phyloP scores from a whole-genome alignment of 2,888 invertebrate genomes.

The Lasioglossum lativentre region DNA sequence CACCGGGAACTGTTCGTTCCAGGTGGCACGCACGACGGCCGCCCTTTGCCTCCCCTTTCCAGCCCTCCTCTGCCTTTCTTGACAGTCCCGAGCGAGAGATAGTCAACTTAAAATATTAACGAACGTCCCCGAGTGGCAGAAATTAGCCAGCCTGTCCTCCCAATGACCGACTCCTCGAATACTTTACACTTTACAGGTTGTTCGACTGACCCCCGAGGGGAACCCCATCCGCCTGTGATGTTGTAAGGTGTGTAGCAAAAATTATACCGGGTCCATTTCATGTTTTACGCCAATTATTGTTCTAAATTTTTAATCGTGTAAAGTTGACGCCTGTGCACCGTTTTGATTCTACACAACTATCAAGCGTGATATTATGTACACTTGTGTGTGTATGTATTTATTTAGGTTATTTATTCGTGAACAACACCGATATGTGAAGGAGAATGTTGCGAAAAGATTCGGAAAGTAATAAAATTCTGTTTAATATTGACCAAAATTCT shows the following conservation, averaged over 20 bases:
- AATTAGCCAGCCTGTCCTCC: conserved; percentile 6
- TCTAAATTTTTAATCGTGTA: no score
- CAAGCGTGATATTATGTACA: no score
- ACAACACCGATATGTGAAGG: no score
- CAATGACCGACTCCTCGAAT: neutral
- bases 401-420: no score
- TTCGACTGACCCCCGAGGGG: neutral
- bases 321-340: no score
- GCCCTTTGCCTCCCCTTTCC: conserved; percentile 61
- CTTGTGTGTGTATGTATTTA: no score
- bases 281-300: no score
- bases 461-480: neutral
- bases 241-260: neutral
- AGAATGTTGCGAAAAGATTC: no score
- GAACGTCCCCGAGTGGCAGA: conserved; percentile 4
- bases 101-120: conserved; percentile 11
- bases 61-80: conserved; percentile 22
- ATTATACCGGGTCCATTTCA: neutral
- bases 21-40: conserved; percentile 46
- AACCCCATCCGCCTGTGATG: neutral
- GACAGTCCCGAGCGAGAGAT: neutral
- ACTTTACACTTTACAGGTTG: neutral
- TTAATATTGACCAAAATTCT: neutral
- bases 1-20: conserved; percentile 41
- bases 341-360: no score